These are phyloP conservation scores for Dipodomys spectabilis DNA, from an alignment of 2,113 vertebrate genomes.

Conservation along the genomic window DNA sequence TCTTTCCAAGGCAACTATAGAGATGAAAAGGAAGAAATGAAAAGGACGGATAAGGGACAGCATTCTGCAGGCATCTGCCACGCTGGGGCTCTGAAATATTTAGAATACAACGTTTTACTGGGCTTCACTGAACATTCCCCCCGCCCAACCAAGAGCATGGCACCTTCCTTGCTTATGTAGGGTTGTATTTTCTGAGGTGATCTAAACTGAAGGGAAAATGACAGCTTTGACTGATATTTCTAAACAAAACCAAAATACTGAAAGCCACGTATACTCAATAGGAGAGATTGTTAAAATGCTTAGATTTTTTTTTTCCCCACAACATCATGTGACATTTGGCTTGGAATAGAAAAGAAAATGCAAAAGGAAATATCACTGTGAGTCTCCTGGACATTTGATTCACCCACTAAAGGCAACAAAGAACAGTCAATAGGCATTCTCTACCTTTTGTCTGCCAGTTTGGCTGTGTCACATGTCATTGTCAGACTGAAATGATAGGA, in stretches of 20 bases:
- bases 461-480: neutral
- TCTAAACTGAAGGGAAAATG: neutral
- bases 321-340: constrained; percentile 8
- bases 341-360: constrained; percentile 48
- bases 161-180: neutral
- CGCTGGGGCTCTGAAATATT: neutral
- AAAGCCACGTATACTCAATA: neutral
- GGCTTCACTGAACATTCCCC: neutral
- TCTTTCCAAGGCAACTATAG: neutral
- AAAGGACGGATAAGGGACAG: neutral
- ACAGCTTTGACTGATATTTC: neutral
- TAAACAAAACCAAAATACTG: no score
- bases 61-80: neutral
- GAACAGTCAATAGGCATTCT: neutral
- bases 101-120: neutral
- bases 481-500: neutral
- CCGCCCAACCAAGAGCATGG: accelerated
- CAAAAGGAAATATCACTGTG: neutral
- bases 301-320: neutral
- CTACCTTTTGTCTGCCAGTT: constrained; percentile 37
- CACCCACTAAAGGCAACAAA: neutral
- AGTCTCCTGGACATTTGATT: constrained; percentile 20
- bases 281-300: neutral
- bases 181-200: neutral
- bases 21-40: constrained; percentile 13